phyloP scores from a whole-genome alignment of 2,113 vertebrate genomes.

The Eublepharis macularius region DNA sequence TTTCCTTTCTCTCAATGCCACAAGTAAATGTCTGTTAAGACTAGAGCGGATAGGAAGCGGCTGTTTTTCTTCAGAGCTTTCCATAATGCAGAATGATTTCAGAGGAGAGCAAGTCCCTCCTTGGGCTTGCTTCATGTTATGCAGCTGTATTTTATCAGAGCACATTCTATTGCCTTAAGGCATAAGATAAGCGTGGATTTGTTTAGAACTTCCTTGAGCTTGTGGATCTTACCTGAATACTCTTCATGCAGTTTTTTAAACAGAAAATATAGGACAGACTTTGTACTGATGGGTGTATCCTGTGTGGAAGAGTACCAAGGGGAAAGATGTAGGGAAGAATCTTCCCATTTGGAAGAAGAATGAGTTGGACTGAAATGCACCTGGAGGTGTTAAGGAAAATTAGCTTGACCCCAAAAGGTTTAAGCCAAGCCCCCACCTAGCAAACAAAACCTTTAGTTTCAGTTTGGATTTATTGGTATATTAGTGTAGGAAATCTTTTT shows the following conservation, averaged over 20 bases:
- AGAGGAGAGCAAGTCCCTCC: not conserved
- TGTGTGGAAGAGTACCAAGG: not conserved
- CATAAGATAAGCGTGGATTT: not conserved
- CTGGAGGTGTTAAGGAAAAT: not conserved
- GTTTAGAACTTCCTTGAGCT: not conserved
- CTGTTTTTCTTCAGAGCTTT: slow-evolving; percentile 14
- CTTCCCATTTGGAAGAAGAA: not conserved
- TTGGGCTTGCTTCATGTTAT: accelerated
- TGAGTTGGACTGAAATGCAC: not conserved
- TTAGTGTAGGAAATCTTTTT: too few relatives aligned
- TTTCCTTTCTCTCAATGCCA: not conserved
- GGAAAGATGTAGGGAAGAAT: not conserved
- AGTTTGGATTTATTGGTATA: not conserved
- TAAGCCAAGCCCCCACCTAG: not conserved
- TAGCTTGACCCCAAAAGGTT: not conserved
- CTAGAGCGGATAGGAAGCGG: not conserved
- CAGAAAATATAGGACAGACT: not conserved
- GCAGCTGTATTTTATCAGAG: not conserved
- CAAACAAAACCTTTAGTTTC: not conserved
- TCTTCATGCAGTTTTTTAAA: not conserved
- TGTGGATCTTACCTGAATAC: not conserved
- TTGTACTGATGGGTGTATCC: not conserved
- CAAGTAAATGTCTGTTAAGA: not conserved
- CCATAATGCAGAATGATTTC: not conserved
- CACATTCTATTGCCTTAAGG: not conserved